Conservation (phyloP, 2,113 vertebrate species). For the Pterocles burchelli region DNA sequence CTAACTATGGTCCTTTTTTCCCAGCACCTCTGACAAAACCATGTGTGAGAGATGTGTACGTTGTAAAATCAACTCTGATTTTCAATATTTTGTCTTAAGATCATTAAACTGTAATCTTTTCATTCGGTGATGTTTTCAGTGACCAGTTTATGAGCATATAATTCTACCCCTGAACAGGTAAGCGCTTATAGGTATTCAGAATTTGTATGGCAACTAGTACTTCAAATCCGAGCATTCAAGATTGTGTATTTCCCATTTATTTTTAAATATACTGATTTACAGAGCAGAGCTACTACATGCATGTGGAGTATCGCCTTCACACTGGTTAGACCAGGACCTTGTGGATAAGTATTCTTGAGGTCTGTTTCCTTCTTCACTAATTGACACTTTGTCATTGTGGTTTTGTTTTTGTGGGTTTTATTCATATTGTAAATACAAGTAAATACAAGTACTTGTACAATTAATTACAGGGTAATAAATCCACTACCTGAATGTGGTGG, state of each 20-base stretch:
- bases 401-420: neutral
- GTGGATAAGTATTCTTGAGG: neutral
- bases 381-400: neutral
- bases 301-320: neutral
- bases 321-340: neutral
- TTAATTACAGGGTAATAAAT: slow-evolving; percentile 38
- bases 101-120: neutral
- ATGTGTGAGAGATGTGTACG: neutral
- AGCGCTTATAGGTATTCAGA: neutral
- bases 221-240: neutral
- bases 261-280: neutral
- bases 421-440: slow-evolving; percentile 43
- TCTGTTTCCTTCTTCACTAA: neutral
- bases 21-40: neutral
- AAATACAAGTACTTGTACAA: slow-evolving; percentile 58
- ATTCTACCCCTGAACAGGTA: neutral
- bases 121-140: neutral
- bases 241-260: neutral
- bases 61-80: neutral
- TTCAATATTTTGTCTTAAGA: neutral
- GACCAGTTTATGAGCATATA: neutral
- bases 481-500: neutral
- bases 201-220: neutral
- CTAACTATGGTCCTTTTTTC: neutral
- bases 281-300: neutral